A percentile compares a stretch with the other conserved stretches of the same genome.
Evolutionary conservation across 92 coral and sea anemone genomes (phyloP).

Genomic region (Heliopora coerulea): DNA sequence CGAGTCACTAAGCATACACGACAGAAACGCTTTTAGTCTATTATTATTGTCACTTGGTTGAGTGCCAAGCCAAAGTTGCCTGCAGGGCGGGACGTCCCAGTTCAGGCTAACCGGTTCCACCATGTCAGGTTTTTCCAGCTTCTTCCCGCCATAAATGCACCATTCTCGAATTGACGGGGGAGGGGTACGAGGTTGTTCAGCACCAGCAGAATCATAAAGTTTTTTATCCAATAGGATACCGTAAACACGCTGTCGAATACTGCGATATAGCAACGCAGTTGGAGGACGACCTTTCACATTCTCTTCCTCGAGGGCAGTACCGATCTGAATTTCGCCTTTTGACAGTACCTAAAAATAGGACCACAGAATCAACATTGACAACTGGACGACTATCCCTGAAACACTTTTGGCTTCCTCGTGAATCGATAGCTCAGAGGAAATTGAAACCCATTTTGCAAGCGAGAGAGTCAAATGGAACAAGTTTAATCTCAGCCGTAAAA

Average conservation of each 20-base stretch:
- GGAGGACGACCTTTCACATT: constrained; percentile 69
- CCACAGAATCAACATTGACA: too few relatives aligned
- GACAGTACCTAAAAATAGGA: constrained; percentile 49
- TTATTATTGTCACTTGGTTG: constrained; percentile 73
- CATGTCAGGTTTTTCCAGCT: constrained; percentile 73
- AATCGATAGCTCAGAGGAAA: too few relatives aligned
- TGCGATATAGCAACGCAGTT: constrained; percentile 78
- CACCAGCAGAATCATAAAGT: constrained; percentile 51
- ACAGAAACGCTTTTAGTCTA: constrained; percentile 86
- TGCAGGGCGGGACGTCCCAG: constrained; percentile 87
- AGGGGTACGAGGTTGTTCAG: constrained; percentile 53
- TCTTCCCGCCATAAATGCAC: constrained; percentile 90
- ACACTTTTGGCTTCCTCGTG: too few relatives aligned
- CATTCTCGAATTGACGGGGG: constrained; percentile 86
- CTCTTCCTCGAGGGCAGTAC: constrained; percentile 85
- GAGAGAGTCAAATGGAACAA: too few relatives aligned
- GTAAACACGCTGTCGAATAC: constrained; percentile 82
- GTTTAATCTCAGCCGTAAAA: too few relatives aligned
- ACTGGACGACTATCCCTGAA: too few relatives aligned
- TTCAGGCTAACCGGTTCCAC: constrained; percentile 76
- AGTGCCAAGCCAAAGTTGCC: constrained; percentile 87
- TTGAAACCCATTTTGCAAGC: too few relatives aligned
- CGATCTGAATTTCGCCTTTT: constrained; percentile 78
- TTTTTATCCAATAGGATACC: constrained; percentile 87
- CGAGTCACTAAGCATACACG: constrained; percentile 88